phyloP scores from a whole-genome alignment of 2,888 invertebrate genomes.

The Omphaloscelis lunosa region DNA sequence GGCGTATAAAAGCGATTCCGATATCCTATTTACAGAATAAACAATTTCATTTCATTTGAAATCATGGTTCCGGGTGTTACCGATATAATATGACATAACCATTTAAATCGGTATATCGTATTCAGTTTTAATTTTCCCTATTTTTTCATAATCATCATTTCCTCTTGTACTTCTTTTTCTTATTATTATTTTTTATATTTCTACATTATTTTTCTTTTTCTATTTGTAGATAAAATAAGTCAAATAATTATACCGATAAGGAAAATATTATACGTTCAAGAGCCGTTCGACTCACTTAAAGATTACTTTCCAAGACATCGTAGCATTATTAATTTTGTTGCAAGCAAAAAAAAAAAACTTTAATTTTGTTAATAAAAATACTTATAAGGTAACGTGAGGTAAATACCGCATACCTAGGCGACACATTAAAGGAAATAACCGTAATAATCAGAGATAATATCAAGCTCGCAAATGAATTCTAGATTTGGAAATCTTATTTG shows the following conservation, averaged over 20 bases:
- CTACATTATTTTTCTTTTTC: background rate
- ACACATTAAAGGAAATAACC: background rate
- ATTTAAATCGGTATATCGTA: background rate
- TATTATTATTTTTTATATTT: no score
- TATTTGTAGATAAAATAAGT: background rate
- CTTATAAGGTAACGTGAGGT: background rate
- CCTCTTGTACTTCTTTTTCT: background rate
- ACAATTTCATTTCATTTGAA: background rate
- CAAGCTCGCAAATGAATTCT: slow-evolving; percentile 7
- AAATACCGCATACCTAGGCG: background rate
- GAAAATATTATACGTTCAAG: background rate
- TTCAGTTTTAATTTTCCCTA: background rate
- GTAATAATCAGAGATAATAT: slow-evolving; percentile 15
- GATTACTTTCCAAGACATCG: slow-evolving; percentile 28
- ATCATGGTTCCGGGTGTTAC: background rate
- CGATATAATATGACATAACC: background rate
- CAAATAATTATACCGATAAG: background rate
- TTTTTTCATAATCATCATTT: no score
- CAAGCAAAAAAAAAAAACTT: slow-evolving; percentile 15
- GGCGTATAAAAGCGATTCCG: no score
- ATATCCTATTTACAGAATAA: no score
- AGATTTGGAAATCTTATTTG: background rate
- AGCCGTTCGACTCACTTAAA: slow-evolving; percentile 9
- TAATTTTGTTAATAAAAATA: slow-evolving; percentile 11
- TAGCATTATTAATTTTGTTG: slow-evolving; percentile 28